Evolutionary conservation across 2,888 invertebrate species (phyloP), one percentile per base, ranked within the genome.

Genomic region (Calameuta pallipes): DNA sequence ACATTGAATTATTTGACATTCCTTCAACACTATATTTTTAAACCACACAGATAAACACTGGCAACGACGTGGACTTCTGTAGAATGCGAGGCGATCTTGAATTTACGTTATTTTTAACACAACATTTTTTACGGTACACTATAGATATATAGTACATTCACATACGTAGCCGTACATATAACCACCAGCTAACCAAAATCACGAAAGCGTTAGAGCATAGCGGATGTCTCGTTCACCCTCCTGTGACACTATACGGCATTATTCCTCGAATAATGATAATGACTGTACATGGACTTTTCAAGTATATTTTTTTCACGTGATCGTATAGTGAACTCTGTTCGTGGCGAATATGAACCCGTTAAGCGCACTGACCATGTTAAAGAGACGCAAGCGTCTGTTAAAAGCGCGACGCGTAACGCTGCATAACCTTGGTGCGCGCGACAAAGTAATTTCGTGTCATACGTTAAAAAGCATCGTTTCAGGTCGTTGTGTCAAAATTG

Each of bases 241-340:
- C 15, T 69, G 75, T 71, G 75, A 75, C 78, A 75, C 71, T 41
- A 69, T 4, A 69, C 73, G 36, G 75, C 23, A 23, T 12, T 74
- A 2, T 74, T 23, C 74, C 35, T 74, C 74, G 74, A 74, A 74
- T 34, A 56, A 56, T 56, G 56, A 56, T 9, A 9, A 56, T 23
- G 1, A 56, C 23, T 23, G 9, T 23, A 9, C 23, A 23, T 12
- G 3, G 36, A 36, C 23, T 56, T 9, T 2, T 23, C 9, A 56
- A 56, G 9, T 56, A 15, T 23, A 56, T 2, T 9, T 23, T 23
- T 56, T 56, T 23, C 56, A 23, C 9, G 56, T 6, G 56, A 56
- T 56, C 56, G 23, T 56, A 56, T 23, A 56, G 56, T 23, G 1
- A 56, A 56, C 56, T 56, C 23, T 23, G 23, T 56, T 9, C 23